Evolutionary conservation across 2,888 invertebrate genomes (phyloP).

Genomic region (Drosophila merina): DNA sequence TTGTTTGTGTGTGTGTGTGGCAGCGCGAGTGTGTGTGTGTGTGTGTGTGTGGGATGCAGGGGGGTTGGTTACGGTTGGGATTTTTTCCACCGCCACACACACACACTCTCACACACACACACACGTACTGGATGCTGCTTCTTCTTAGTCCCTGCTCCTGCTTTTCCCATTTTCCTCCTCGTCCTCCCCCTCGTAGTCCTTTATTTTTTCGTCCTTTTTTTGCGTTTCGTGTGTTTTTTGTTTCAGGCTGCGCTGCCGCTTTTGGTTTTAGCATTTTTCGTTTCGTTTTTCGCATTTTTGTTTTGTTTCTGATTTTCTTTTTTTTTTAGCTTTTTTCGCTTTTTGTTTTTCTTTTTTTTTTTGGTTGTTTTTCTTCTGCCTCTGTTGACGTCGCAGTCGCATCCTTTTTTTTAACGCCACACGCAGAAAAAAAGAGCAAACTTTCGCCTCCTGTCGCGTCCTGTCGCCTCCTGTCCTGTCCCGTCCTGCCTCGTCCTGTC

Average conservation of each 20-base stretch:
- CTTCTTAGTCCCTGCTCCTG: constrained; percentile 14
- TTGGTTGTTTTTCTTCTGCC: neutral
- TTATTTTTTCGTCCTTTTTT: constrained; percentile 31
- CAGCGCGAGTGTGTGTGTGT: constrained; percentile 5
- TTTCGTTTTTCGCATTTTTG: constrained; percentile 61
- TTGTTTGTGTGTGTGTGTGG: constrained; percentile 59
- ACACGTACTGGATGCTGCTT: constrained; percentile 12
- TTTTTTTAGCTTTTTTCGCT: constrained; percentile 4
- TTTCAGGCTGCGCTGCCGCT: constrained; percentile 51
- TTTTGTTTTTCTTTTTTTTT: constrained; percentile 50
- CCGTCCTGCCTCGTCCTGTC: constrained; percentile 14
- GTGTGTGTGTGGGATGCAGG: constrained; percentile 59
- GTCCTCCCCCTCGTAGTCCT: too few relatives aligned
- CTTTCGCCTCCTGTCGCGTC: neutral
- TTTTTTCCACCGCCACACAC: constrained; percentile 50
- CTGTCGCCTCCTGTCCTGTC: neutral
- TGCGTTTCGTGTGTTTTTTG: constrained; percentile 23
- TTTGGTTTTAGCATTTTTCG: constrained; percentile 72
- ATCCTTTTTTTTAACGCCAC: constrained; percentile 70
- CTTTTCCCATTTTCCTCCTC: constrained; percentile 36
- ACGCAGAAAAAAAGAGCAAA: constrained; percentile 64
- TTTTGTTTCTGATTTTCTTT: constrained; percentile 73
- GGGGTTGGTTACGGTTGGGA: constrained; percentile 69
- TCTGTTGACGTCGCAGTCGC: constrained; percentile 56
- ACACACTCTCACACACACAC: constrained; percentile 38